Base-by-base conservation (phyloP, 2,888 invertebrate species). In the Deroplatys truncata region DNA sequence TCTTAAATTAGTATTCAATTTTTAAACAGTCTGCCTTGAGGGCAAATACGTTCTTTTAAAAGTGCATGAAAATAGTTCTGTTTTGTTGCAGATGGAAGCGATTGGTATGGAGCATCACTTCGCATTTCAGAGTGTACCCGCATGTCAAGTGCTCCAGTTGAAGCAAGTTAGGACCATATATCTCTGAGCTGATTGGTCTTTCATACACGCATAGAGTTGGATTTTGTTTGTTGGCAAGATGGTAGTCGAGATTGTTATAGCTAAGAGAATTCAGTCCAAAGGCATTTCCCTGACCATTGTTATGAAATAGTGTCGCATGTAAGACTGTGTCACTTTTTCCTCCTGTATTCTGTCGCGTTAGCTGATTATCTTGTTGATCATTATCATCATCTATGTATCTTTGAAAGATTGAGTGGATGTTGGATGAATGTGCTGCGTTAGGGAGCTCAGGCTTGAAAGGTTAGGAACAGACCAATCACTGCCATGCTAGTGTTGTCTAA, bases 401-500 rank as follows among this genome's bases (percentile, higher is more conserved):
- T 72, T 72, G 56, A 72, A 72, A 72, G 56, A 72, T 20, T 72
- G 56, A 72, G 56, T 83, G 25, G 35, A 29, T 87, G 43, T 72
- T 72, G 87, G 29, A 87, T 87, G 85, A 31, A 31, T 85, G 85
- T 84, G 29, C 29, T 49, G 56, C 72, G 86, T 86, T 43, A 86
- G 28, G 31, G 28, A 86, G 86, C 86, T 86, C 83, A 89, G 89
- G 84, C 84, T 89, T 89, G 89, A 86, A 43, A 85, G 89, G 85
- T 56, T 89, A 82, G 86, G 85, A 85, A 82, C 86, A 86, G 86
- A 89, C 89, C 89, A 86, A 85, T 89, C 89, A 89, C 89, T 89
- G 89, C 89, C 89, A 89, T 86, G 87, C 87, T 87, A 87, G 31
- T 82, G 82, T 87, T 43, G 83, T 87, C 56, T 72, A 72, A 72